A percentile compares a stretch with the other conserved stretches of the same genome.
phyloP scores from a whole-genome alignment of 2,113 vertebrate genomes.

The Columba janthina region DNA sequence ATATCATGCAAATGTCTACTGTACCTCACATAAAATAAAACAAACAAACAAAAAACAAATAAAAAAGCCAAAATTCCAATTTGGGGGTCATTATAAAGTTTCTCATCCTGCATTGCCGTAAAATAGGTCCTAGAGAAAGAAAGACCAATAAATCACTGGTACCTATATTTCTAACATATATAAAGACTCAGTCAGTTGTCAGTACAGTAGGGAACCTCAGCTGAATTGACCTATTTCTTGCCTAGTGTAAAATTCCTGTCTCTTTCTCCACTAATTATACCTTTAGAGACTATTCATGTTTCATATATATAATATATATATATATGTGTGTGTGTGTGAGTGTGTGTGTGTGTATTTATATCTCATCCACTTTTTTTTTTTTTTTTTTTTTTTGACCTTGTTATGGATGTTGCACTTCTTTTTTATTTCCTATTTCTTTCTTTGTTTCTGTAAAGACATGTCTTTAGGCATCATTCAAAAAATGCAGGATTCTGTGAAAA shows the following conservation, averaged over 20 bases:
- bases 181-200: conserved; percentile 52
- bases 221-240: conserved; percentile 75
- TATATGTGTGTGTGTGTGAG: rapidly evolving
- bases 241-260: conserved; percentile 37
- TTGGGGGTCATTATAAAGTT: neutral
- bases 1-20: neutral
- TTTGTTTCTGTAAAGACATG: neutral
- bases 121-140: conserved; percentile 9
- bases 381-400: neutral
- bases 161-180: neutral
- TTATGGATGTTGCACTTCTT: neutral
- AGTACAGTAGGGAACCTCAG: conserved; percentile 56
- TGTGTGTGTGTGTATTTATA: neutral
- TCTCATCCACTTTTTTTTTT: neutral
- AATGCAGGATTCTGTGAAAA: conserved; percentile 6
- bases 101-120: neutral
- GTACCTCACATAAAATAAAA: neutral
- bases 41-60: rapidly evolving
- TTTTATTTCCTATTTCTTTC: neutral
- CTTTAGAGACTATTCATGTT: conserved; percentile 56
- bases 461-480: neutral
- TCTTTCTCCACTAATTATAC: conserved; percentile 69
- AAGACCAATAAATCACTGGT: conserved; percentile 61
- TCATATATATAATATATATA: conserved; percentile 22
- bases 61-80: neutral